phyloP scores from a whole-genome alignment of 23 tunicate species.

The Styela clava region DNA sequence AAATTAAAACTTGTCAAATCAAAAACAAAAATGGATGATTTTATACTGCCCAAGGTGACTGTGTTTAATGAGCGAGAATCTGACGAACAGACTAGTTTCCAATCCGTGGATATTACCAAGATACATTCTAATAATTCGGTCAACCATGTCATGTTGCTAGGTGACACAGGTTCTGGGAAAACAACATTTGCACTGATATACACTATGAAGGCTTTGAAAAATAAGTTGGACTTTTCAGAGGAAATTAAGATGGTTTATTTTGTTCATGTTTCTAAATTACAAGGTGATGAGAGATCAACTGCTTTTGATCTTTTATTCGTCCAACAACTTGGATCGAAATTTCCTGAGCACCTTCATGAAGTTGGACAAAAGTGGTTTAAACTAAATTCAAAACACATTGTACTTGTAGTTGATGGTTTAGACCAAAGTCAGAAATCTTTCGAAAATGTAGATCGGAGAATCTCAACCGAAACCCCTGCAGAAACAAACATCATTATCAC shows the following conservation, averaged over 20 bases:
- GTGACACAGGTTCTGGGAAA: not conserved
- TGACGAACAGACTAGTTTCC: not conserved
- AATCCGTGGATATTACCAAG: not conserved
- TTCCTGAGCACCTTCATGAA: too few relatives aligned
- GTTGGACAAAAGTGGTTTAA: too few relatives aligned
- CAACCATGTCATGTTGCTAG: not conserved
- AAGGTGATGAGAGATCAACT: not conserved
- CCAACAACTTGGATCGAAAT: too few relatives aligned
- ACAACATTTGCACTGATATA: not conserved
- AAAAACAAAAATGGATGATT: too few relatives aligned
- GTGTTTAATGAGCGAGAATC: too few relatives aligned
- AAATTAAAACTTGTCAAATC: not conserved
- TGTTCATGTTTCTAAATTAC: not conserved
- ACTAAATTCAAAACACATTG: not conserved
- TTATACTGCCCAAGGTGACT: too few relatives aligned
- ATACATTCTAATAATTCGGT: not conserved
- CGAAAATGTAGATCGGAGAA: not conserved
- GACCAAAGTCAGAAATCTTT: too few relatives aligned
- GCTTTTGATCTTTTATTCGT: slow-evolving; percentile 7
- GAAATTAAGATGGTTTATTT: not conserved
- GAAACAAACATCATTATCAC: not conserved
- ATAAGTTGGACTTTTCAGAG: not conserved
- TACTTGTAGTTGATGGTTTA: too few relatives aligned
- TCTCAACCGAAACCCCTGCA: not conserved
- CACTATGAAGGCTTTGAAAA: not conserved